Percentiles rank a stretch among this genome's conserved stretches.
phyloP scores from a whole-genome alignment of 2,888 invertebrate species.

The Lithodes maja region DNA sequence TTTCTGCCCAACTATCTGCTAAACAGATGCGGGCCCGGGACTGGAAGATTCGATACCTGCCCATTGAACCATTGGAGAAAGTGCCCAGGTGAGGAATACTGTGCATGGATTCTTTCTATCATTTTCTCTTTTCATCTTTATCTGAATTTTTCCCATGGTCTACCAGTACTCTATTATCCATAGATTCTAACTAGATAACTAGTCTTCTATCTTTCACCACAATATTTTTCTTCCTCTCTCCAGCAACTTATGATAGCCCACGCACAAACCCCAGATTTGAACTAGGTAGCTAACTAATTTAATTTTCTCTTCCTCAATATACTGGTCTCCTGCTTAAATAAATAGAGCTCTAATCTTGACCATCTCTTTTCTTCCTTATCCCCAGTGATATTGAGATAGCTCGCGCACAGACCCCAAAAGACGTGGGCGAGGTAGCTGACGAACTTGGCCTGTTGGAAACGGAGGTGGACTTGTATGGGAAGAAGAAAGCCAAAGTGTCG shows the following conservation, averaged over 20 bases:
- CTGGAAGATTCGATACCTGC: constrained; percentile 85
- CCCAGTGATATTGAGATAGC: constrained; percentile 89
- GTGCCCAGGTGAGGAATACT: constrained; percentile 85
- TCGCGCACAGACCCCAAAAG: constrained; percentile 89
- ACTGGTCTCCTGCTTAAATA: constrained; percentile 8
- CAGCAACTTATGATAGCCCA: too few relatives aligned
- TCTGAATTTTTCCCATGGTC: too few relatives aligned
- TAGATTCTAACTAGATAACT: too few relatives aligned
- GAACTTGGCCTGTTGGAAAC: constrained; percentile 88
- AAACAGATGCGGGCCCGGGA: constrained; percentile 74
- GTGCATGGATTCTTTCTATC: too few relatives aligned
- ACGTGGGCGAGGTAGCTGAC: constrained; percentile 83
- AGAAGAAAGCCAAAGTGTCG: constrained; percentile 94
- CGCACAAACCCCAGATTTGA: too few relatives aligned
- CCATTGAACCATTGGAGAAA: constrained; percentile 80
- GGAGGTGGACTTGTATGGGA: constrained; percentile 94
- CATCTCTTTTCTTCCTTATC: not conserved
- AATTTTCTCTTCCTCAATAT: not conserved
- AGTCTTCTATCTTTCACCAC: too few relatives aligned
- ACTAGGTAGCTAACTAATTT: not conserved
- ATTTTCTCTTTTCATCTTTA: too few relatives aligned
- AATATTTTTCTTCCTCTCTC: too few relatives aligned
- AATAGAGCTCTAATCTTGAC: not conserved
- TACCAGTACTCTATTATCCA: too few relatives aligned
- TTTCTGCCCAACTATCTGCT: constrained; percentile 82